Evolutionary conservation across 2,888 invertebrate genomes (phyloP).

Genomic region (Barypeithes pellucidus): DNA sequence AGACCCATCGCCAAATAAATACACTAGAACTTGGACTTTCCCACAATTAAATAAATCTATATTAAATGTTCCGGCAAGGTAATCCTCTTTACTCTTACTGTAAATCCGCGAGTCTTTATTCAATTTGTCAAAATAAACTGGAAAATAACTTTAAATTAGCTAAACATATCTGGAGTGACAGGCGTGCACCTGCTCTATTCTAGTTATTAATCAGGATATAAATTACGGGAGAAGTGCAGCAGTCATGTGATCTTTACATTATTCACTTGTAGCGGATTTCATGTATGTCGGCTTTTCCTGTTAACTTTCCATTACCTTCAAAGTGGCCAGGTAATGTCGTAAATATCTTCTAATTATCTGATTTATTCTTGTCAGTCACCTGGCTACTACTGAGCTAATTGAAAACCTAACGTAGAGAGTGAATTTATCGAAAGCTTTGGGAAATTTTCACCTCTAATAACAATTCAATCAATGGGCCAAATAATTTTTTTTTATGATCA

Average conservation of each 20-base stretch:
- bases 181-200: constrained; percentile 8
- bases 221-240: constrained; percentile 20
- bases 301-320: constrained; percentile 42
- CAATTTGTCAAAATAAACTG: constrained; percentile 41
- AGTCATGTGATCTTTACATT: constrained; percentile 19
- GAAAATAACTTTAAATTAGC: constrained; percentile 30
- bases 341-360: constrained; percentile 40
- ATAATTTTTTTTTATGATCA: too few relatives aligned
- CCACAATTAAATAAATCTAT: constrained; percentile 42
- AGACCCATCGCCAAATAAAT: too few relatives aligned
- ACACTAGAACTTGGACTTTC: constrained; percentile 24
- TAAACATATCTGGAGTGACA: constrained; percentile 30
- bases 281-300: constrained; percentile 26
- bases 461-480: too few relatives aligned
- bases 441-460: too few relatives aligned
- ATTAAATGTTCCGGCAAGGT: constrained; percentile 26
- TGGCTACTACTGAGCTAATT: constrained; percentile 3
- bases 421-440: too few relatives aligned
- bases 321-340: constrained; percentile 33
- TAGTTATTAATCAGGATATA: constrained; percentile 33
- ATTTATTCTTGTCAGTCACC: constrained; percentile 45
- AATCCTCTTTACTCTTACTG: constrained; percentile 43
- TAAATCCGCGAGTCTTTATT: constrained; percentile 40
- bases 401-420: background rate
- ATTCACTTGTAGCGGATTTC: constrained; percentile 19